phyloP scores from a whole-genome alignment of 2,888 invertebrate species.

The Zaprionus bogoriensis region DNA sequence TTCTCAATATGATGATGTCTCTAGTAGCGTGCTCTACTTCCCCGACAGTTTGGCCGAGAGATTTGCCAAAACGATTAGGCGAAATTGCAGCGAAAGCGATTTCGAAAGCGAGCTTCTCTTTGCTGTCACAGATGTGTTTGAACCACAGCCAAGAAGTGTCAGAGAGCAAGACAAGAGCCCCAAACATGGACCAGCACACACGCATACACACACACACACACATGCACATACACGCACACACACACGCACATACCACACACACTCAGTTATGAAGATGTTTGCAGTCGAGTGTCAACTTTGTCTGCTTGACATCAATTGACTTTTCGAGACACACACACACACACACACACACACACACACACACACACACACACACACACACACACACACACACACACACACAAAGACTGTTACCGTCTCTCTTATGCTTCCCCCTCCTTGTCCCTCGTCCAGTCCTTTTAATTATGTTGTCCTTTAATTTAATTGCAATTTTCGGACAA shows the following conservation, averaged over 20 bases:
- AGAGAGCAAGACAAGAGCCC: neutral
- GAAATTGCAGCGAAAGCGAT: conserved; percentile 24
- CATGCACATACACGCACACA: conserved; percentile 1
- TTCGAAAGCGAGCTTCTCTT: conserved; percentile 11
- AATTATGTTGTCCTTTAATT: conserved; percentile 51
- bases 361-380: neutral
- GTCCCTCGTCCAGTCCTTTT: conserved; percentile 4
- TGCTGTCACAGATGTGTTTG: conserved; percentile 6
- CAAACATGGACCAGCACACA: neutral
- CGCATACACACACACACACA: neutral
- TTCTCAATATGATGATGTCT: no score
- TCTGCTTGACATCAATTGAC: conserved; percentile 61
- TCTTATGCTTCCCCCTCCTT: neutral
- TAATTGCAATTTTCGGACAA: conserved; percentile 49
- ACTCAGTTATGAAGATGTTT: conserved; percentile 29
- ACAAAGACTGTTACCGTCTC: no score
- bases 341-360: conserved; percentile 7
- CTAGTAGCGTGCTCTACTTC: no score
- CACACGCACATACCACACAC: neutral
- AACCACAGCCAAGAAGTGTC: conserved; percentile 30
- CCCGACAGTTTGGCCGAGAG: no score
- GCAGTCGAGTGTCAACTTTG: conserved; percentile 31
- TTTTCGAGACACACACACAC: conserved; percentile 27
- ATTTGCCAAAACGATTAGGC: no score
- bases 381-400: neutral